These are phyloP conservation scores for Autographa gamma DNA, from an alignment of 2,888 invertebrate genomes.

Conservation along the genomic window DNA sequence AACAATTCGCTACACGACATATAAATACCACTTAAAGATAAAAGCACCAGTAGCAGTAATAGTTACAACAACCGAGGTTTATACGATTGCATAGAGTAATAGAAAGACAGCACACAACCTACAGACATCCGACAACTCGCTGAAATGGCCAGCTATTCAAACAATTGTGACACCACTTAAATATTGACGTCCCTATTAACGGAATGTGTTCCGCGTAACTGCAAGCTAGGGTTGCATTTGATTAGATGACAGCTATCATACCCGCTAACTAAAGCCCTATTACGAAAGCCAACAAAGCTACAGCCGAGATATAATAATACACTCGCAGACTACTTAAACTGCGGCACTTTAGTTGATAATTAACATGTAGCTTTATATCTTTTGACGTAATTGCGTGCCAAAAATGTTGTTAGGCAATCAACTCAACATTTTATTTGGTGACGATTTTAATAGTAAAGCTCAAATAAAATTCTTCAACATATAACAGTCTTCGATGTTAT, in stretches of 20 bases:
- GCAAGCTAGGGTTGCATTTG: conserved; percentile 48
- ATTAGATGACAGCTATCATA: conserved; percentile 54
- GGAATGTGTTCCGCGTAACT: conserved; percentile 57
- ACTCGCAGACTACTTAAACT: conserved; percentile 39
- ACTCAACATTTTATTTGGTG: conserved; percentile 5
- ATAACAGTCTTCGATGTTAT: conserved; percentile 34
- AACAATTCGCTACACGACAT: too few species aligned
- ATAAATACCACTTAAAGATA: too few species aligned
- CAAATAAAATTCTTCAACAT: conserved; percentile 14
- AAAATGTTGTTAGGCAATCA: conserved; percentile 3
- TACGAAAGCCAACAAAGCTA: conserved; percentile 28
- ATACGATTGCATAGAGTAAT: not conserved
- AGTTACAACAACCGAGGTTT: not conserved
- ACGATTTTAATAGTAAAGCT: conserved; percentile 35
- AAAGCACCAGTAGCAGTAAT: too few species aligned
- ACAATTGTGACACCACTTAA: conserved; percentile 50
- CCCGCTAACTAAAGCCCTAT: conserved; percentile 35
- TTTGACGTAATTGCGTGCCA: conserved; percentile 9
- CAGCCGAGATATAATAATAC: conserved; percentile 30
- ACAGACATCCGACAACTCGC: conserved; percentile 30
- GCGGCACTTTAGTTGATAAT: conserved; percentile 35
- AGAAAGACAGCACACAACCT: conserved; percentile 14
- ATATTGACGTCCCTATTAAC: conserved; percentile 48
- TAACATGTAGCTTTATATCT: conserved; percentile 37
- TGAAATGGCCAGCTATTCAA: conserved; percentile 50